Percentiles rank a stretch among this genome's conserved stretches.
phyloP scores from a whole-genome alignment of 2,888 invertebrate genomes.

The Germaria angustata region DNA sequence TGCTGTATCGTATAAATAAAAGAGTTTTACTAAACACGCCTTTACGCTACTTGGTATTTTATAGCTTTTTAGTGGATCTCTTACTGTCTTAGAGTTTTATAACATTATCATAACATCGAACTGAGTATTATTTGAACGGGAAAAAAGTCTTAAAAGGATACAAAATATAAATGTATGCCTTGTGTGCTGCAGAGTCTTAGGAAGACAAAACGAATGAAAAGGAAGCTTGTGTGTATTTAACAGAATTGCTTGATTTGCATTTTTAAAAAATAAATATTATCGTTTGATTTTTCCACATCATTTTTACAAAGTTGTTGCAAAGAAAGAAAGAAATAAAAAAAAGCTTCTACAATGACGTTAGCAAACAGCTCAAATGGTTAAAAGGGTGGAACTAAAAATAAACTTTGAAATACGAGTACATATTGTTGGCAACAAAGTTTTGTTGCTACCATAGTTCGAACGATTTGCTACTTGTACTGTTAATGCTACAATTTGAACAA shows the following conservation, averaged over 20 bases:
- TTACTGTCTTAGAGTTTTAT: slow-evolving; percentile 38
- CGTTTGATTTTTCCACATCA: slow-evolving; percentile 55
- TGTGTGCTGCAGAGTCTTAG: not conserved
- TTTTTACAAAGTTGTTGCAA: slow-evolving; percentile 44
- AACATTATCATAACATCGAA: slow-evolving; percentile 18
- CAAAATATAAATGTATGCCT: not conserved
- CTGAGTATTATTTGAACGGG: not conserved
- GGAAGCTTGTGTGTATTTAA: slow-evolving; percentile 1
- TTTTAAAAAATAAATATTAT: slow-evolving; percentile 45
- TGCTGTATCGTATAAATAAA: not conserved
- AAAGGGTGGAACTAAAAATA: not conserved
- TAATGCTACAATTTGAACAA: slow-evolving; percentile 41
- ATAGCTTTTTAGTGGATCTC: not conserved
- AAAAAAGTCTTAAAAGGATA: not conserved
- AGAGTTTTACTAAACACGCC: slow-evolving; percentile 1
- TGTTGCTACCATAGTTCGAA: not conserved
- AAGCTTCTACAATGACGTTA: not conserved
- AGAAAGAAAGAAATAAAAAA: no score
- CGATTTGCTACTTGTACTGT: slow-evolving; percentile 13
- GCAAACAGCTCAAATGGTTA: slow-evolving; percentile 1
- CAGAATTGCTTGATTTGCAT: slow-evolving; percentile 64
- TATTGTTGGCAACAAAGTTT: not conserved
- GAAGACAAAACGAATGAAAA: not conserved
- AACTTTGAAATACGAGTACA: not conserved
- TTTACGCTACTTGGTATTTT: not conserved